Evolutionary conservation across 30 jellyfish, hydroid and myxozoan species (phyloP).

Genomic region (Rhopilema esculentum): DNA sequence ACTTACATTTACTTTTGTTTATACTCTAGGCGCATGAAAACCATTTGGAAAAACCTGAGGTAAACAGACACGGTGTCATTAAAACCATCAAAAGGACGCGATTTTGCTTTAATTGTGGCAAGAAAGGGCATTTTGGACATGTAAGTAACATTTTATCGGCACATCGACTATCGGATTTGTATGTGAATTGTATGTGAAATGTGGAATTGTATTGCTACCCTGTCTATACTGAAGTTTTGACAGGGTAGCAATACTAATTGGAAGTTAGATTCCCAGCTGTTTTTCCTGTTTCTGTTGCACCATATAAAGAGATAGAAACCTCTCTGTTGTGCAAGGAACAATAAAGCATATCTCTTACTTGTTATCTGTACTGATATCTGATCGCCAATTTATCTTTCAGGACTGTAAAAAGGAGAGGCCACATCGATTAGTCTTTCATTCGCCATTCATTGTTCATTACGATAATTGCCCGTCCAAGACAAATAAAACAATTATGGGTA

Average conservation of each 20-base stretch:
- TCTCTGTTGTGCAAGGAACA: no score
- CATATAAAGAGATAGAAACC: no score
- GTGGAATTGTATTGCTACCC: no score
- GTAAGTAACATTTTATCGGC: slow-evolving; percentile 20
- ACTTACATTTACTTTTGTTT: background rate
- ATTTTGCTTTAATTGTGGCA: slow-evolving; percentile 71
- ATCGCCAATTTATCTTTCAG: slow-evolving; percentile 15
- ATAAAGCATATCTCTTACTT: no score
- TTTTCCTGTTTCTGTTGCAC: background rate
- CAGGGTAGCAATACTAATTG: no score
- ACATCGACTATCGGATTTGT: no score
- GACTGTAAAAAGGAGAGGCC: slow-evolving; percentile 45
- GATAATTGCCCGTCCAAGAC: slow-evolving; percentile 54
- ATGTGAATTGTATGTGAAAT: no score
- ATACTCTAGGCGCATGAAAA: slow-evolving; percentile 10
- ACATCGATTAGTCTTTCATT: slow-evolving; percentile 12
- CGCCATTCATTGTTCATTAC: slow-evolving; percentile 67
- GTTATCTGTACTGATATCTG: no score
- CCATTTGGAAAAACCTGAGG: slow-evolving; percentile 4
- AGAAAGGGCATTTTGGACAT: slow-evolving; percentile 75
- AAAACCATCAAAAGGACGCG: slow-evolving; percentile 19
- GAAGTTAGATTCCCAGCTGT: no score
- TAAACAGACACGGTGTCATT: slow-evolving; percentile 19
- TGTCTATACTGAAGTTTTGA: no score
- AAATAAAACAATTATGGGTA: background rate